Conservation (phyloP, 2,888 invertebrate species). For the Rhagium mordax region DNA sequence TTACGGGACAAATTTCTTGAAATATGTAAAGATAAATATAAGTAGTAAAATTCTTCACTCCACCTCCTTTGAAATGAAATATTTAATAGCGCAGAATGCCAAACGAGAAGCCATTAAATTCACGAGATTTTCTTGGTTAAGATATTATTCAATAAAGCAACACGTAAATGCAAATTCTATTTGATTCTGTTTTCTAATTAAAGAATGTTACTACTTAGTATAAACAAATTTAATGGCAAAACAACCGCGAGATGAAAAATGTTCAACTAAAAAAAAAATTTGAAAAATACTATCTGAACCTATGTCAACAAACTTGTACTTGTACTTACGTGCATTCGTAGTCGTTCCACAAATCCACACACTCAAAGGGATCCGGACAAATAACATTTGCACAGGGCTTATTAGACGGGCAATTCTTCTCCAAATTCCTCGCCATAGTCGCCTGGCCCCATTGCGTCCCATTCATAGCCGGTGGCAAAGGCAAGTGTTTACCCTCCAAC, state of each 20-base stretch:
- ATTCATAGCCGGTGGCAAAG: slow-evolving; percentile 94
- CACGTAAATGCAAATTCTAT: not conserved
- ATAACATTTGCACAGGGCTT: slow-evolving; percentile 96
- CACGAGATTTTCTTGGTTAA: not conserved
- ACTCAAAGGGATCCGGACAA: slow-evolving; percentile 94
- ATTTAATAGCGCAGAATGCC: not conserved
- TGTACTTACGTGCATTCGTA: slow-evolving; percentile 97
- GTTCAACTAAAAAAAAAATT: not conserved
- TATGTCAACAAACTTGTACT: no score
- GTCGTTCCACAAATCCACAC: slow-evolving; percentile 97
- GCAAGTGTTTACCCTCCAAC: slow-evolving; percentile 94
- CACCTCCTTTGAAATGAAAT: not conserved
- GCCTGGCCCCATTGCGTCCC: slow-evolving; percentile 97
- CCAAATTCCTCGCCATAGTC: slow-evolving; percentile 92
- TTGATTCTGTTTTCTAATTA: not conserved
- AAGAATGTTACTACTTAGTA: slow-evolving; percentile 1
- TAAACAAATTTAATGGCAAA: not conserved
- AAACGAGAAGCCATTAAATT: slow-evolving; percentile 12
- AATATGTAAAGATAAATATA: slow-evolving; percentile 17
- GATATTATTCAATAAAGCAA: not conserved
- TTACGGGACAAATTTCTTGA: slow-evolving; percentile 19
- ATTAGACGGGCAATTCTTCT: slow-evolving; percentile 94
- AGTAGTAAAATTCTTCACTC: slow-evolving; percentile 24
- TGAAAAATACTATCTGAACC: no score
- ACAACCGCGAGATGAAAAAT: not conserved